These are phyloP conservation scores for Pyralis farinalis DNA, from an alignment of 2,888 invertebrate genomes.

Conservation along the genomic window DNA sequence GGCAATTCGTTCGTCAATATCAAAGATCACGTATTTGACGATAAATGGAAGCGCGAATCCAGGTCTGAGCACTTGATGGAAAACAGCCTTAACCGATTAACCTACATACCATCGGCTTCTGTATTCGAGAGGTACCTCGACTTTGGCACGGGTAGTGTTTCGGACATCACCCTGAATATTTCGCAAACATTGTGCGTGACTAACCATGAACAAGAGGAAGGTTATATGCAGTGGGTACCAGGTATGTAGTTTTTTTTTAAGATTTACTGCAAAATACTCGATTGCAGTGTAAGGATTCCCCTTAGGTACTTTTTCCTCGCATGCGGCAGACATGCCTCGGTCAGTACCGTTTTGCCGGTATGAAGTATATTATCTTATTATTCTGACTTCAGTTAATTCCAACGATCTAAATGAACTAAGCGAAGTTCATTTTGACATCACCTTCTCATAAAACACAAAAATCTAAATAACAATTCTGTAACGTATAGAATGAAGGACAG, in stretches of 20 bases:
- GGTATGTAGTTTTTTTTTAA: constrained; percentile 36
- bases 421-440: too few species aligned
- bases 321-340: too few species aligned
- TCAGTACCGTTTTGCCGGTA: too few species aligned
- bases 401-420: too few species aligned
- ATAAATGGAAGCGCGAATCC: constrained; percentile 45
- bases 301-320: too few species aligned
- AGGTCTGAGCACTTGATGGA: constrained; percentile 62
- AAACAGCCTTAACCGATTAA: constrained; percentile 58
- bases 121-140: constrained; percentile 64
- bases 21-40: constrained; percentile 54
- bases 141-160: constrained; percentile 59
- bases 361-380: too few species aligned
- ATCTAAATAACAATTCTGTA: too few species aligned
- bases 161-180: constrained; percentile 58
- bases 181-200: constrained; percentile 69
- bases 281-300: too few species aligned
- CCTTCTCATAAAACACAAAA: too few species aligned
- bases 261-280: too few species aligned
- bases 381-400: too few species aligned
- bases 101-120: constrained; percentile 59
- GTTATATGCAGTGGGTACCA: constrained; percentile 66
- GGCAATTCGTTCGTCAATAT: constrained; percentile 49
- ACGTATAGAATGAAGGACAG: too few species aligned
- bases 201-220: constrained; percentile 63